phyloP scores from a whole-genome alignment of 2,797 vertebrate species.

The Tamandua tetradactyla region DNA sequence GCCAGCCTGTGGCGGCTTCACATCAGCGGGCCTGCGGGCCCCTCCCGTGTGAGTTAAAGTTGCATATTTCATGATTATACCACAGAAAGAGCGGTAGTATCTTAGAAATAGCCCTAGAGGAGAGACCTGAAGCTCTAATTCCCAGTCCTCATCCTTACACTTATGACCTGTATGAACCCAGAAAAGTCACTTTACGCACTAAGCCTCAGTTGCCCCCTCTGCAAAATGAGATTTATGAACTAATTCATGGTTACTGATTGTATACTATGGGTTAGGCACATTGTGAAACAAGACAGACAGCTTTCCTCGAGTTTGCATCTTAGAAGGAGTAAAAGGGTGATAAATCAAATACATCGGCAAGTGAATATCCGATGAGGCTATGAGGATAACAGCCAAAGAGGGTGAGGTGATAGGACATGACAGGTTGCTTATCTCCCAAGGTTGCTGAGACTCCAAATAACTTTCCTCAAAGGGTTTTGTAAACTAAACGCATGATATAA shows the following conservation, averaged over 20 bases:
- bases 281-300: neutral
- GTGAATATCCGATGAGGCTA: neutral
- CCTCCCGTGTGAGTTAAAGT: neutral
- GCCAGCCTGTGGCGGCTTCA: neutral
- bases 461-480: neutral
- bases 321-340: neutral
- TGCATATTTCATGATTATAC: neutral
- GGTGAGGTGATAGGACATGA: fast-evolving
- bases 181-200: neutral
- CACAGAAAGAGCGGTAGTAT: neutral
- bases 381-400: neutral
- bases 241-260: neutral
- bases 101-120: neutral
- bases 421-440: neutral
- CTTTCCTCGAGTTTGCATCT: neutral
- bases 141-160: neutral
- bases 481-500: neutral
- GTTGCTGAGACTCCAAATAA: neutral
- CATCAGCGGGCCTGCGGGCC: neutral
- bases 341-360: neutral
- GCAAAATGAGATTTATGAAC: neutral
- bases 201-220: neutral
- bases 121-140: neutral
- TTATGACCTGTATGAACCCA: neutral
- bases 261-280: neutral